Percentiles rank a stretch among this genome's conserved stretches.
Evolutionary conservation across 1,140 invertebrate genomes (phyloP).

Genomic region (Tachypleus tridentatus): DNA sequence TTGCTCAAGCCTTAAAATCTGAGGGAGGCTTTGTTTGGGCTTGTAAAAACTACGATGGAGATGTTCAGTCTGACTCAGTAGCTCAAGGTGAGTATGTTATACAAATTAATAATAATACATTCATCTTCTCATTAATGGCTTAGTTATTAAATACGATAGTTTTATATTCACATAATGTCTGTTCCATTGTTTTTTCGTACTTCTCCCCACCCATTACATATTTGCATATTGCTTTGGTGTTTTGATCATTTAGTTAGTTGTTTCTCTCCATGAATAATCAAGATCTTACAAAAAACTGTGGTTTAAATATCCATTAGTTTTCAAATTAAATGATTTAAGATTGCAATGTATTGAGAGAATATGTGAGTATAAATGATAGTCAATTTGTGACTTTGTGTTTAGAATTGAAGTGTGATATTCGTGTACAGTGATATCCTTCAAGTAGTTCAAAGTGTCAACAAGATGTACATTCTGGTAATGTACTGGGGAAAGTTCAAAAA

Average conservation of each 20-base stretch:
- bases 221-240: not conserved
- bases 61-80: constrained; percentile 95
- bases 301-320: too few relatives aligned
- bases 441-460: too few relatives aligned
- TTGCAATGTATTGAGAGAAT: too few relatives aligned
- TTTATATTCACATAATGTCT: not conserved
- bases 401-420: too few relatives aligned
- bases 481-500: too few relatives aligned
- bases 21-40: constrained; percentile 99
- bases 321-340: too few relatives aligned
- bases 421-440: too few relatives aligned
- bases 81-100: constrained; percentile 73
- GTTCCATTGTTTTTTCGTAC: not conserved
- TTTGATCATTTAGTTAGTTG: not conserved
- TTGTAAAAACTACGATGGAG: constrained; percentile 98
- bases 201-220: not conserved
- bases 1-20: constrained; percentile 95
- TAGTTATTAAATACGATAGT: not conserved
- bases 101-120: not conserved
- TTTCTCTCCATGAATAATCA: too few relatives aligned
- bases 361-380: too few relatives aligned
- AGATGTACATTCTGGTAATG: too few relatives aligned
- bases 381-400: too few relatives aligned
- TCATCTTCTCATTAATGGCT: not conserved
- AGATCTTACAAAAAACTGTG: too few relatives aligned